A percentile compares a stretch with the other conserved stretches of the same genome.
Conservation (phyloP, 2,797 vertebrate genomes). For the Crax fasciolata region DNA sequence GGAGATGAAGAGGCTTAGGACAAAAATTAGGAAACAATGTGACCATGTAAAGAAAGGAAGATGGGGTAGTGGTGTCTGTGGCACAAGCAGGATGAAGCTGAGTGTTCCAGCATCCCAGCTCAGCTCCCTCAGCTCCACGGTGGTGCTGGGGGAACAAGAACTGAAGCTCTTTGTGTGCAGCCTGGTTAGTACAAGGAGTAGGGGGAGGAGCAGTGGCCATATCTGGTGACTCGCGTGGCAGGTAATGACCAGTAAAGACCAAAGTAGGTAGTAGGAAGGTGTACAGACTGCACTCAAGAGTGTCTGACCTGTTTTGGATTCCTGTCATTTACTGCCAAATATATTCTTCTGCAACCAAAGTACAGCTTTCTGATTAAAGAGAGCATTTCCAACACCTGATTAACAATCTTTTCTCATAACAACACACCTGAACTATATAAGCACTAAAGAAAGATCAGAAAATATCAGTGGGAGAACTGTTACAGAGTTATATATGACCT, state of each 20-base stretch:
- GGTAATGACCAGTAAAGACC: background rate
- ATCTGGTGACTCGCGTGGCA: background rate
- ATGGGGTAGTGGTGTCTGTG: background rate
- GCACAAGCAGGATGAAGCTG: background rate
- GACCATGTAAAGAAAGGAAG: background rate
- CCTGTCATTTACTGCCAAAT: background rate
- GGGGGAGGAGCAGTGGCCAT: background rate
- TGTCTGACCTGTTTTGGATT: background rate
- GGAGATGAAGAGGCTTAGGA: background rate
- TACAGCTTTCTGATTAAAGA: constrained; percentile 44
- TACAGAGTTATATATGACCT: constrained; percentile 39
- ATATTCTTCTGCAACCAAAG: constrained; percentile 16
- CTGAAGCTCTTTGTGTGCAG: background rate
- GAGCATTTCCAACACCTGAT: constrained; percentile 9
- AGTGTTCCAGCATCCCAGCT: background rate
- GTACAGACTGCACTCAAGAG: background rate
- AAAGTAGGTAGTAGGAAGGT: background rate
- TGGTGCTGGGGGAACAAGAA: rapidly evolving
- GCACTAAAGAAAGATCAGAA: constrained; percentile 14
- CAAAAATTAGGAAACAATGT: background rate
- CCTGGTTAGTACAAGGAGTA: rapidly evolving
- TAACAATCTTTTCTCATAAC: constrained; percentile 39
- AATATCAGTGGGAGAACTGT: background rate
- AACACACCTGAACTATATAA: constrained; percentile 25
- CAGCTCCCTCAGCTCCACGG: rapidly evolving